Base-by-base conservation (phyloP, 2,113 vertebrate species). In the Chionodraco myersi region DNA sequence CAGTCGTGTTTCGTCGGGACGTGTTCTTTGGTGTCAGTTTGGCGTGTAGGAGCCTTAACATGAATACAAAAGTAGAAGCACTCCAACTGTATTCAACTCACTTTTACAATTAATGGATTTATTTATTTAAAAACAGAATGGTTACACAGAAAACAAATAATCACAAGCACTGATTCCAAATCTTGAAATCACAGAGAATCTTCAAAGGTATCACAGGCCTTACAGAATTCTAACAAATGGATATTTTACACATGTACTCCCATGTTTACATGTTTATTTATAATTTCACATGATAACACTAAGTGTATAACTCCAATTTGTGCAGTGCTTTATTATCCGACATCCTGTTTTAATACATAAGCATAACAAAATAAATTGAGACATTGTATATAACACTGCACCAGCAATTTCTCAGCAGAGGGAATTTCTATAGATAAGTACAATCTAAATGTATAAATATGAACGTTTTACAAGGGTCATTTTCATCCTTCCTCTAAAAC, bases 51-150 rank as follows among this genome's bases (percentile, higher is more conserved):
- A 2, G 26, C 26, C 26, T 26, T 26, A 26, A 26, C 6, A 36
- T 36, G 36, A 36, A 36, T 36, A 36, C 36, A 36, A 36, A 36
- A 36, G 36, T 36, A 36, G 36, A 36, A 36, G 6, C 6, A 36
- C 36, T 36, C 36, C 36, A 6, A 6, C 5, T 6, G 5, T 36
- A 6, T 36, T 36, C 36, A 36, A 36, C 26, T 26, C 26, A 26
- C 36, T 0, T 36, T 36, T 41, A 36, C 11, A 14, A 14, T 54
- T 66, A 74, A 74, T 62, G 2, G 1, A 71, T 67, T 80, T 71
- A 36, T 87, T 89, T 87, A 85, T 83, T 89, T 85, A 85, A 80
- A 87, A 78, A 85, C 60, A 69, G 44, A 13, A 59, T 72, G 54
- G 51, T n/a, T 51, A 77, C 64, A 76, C 36, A 81, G 10, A 67